Percentiles rank a stretch among this genome's conserved stretches.
phyloP scores from a whole-genome alignment of 2,113 vertebrate species.

The Tenebrosternarchus preto region DNA sequence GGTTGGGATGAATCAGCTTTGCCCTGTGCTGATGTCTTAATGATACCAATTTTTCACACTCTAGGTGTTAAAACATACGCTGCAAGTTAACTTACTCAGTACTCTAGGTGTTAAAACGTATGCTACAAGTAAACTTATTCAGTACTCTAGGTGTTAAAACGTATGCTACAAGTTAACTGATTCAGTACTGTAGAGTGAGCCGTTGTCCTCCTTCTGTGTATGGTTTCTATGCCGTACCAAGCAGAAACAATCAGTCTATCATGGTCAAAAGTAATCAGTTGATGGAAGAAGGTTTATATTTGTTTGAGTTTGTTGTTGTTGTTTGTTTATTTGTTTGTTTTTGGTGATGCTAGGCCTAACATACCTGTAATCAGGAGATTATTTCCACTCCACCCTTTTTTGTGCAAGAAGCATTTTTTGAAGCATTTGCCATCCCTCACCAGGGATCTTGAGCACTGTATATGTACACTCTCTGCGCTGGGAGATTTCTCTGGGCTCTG shows the following conservation, averaged over 20 bases:
- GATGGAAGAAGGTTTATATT: background rate
- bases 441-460: slow-evolving; percentile 36
- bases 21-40: too few species aligned
- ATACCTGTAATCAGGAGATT: slow-evolving; percentile 45
- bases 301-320: background rate
- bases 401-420: slow-evolving; percentile 52
- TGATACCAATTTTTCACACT: background rate
- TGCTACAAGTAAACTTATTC: too few species aligned
- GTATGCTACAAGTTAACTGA: background rate
- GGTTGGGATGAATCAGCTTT: too few species aligned
- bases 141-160: background rate
- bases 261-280: background rate
- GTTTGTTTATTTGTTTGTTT: background rate
- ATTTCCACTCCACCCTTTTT: slow-evolving; percentile 48
- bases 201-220: background rate
- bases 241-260: background rate
- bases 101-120: background rate
- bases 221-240: background rate
- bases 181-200: background rate
- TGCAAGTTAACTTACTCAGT: too few species aligned
- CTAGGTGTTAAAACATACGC: too few species aligned
- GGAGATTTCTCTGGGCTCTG: slow-evolving; percentile 44
- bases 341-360: background rate
- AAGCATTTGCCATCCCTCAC: slow-evolving; percentile 54
- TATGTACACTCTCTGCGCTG: slow-evolving; percentile 41